Evolutionary conservation across 2,888 invertebrate genomes (phyloP).

Genomic region (Hypolimnas misippus): DNA sequence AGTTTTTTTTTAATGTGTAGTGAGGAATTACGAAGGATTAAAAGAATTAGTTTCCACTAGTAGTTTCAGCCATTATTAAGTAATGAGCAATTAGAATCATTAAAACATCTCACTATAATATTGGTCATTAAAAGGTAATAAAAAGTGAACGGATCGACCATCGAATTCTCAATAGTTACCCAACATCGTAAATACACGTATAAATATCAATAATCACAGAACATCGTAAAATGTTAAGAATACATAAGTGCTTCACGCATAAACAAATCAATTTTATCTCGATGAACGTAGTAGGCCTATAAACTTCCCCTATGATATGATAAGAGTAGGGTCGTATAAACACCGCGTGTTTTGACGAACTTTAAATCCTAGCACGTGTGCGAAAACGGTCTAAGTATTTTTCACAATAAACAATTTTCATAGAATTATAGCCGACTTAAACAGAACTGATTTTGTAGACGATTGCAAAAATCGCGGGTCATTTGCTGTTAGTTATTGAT

Average conservation of each 20-base stretch:
- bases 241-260: constrained; percentile 40
- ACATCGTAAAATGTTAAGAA: constrained; percentile 21
- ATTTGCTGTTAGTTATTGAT: no score
- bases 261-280: constrained; percentile 38
- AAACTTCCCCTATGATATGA: constrained; percentile 28
- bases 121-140: background rate
- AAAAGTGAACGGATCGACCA: background rate
- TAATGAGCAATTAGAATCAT: no score
- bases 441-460: no score
- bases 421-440: no score
- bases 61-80: no score
- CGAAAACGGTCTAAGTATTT: no score
- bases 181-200: no score
- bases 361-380: no score
- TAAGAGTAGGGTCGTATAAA: constrained; percentile 17
- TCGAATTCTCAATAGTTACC: constrained; percentile 2
- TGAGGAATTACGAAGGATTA: background rate
- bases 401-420: no score
- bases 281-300: constrained; percentile 26
- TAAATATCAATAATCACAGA: constrained; percentile 22
- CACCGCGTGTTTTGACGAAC: constrained; percentile 10
- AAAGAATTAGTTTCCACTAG: no score
- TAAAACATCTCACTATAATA: background rate
- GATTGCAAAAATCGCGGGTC: no score
- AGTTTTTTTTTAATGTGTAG: no score